Evolutionary conservation across 2,888 invertebrate genomes (phyloP), one percentile per base, ranked within the genome.

Genomic region (Cyclophora albipunctata): DNA sequence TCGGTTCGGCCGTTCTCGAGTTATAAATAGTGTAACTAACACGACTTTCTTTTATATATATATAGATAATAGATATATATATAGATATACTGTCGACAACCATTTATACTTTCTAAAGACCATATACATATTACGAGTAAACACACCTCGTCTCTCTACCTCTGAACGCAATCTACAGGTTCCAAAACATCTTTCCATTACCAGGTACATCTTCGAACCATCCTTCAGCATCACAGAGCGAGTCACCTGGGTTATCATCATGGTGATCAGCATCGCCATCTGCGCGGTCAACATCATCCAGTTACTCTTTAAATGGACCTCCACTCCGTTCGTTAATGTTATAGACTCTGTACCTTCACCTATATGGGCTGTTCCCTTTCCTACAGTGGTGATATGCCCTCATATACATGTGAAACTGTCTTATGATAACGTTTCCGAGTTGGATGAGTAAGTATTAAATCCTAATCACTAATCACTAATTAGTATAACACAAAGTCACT

Each of bases 291-390:
- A 84, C 63, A 86, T 87, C 59, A 77, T 78, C 53, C 80, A 79
- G 57, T 63, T 88, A 34, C 76, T 82, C 63, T 64, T 69, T 59
- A 85, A 85, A 52, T 88, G 85, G 82, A 79, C 76, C 0, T 81
- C 84, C 0, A 79, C 81, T 0, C 87, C 88, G 0, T 89, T 88
- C 57, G 87, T 84, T 45, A 84, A 89, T 50, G 87, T 88, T 5
- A 83, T 89, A 7, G 89, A 89, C 59, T 84, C 87, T 0, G 58
- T 81, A 40, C 84, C 85, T 0, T 82, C 88, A 0, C 88, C 89
- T 0, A 76, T 89, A 4, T 89, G 86, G 84, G 84, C 87, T 0
- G 78, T 89, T 0, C 89, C 89, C 0, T 89, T 89, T 52, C 89
- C 89, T 0, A 83, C 76, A 1, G 86, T 89, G 2, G 83, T 87